Percentiles rank a stretch among this genome's conserved stretches.
Conservation (phyloP, 2,113 vertebrate genomes). For the Rhea americana region DNA sequence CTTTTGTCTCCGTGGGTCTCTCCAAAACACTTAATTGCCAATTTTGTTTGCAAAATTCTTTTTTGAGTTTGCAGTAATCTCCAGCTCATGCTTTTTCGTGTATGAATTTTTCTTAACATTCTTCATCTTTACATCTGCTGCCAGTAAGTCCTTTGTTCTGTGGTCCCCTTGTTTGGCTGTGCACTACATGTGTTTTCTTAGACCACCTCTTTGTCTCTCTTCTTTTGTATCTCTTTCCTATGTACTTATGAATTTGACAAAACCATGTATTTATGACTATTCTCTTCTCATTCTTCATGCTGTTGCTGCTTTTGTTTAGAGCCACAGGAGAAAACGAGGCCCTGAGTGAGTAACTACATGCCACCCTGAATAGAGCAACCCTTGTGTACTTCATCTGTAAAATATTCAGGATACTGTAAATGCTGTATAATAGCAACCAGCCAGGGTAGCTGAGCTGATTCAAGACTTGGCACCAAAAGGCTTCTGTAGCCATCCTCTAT, state of each 20-base stretch:
- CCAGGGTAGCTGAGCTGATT: neutral
- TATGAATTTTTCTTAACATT: neutral
- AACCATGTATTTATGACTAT: conserved; percentile 11
- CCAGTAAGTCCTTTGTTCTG: rapidly evolving
- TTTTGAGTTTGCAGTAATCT: neutral
- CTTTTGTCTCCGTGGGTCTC: neutral
- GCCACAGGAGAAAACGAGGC: conserved; percentile 34
- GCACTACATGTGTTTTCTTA: neutral
- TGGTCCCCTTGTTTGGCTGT: rapidly evolving
- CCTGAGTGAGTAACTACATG: conserved; percentile 48
- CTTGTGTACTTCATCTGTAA: conserved; percentile 25
- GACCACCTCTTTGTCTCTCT: neutral
- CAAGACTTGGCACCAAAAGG: neutral
- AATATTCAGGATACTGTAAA: conserved; percentile 51
- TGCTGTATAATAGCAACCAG: conserved; percentile 6
- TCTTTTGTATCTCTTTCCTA: neutral
- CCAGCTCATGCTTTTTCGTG: neutral
- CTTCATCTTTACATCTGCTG: neutral
- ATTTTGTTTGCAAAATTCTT: neutral
- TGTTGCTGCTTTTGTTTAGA: conserved; percentile 33
- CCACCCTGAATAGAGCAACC: conserved; percentile 14
- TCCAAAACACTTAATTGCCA: neutral
- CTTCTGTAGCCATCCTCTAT: neutral
- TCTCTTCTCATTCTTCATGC: conserved; percentile 28
- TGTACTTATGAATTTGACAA: conserved; percentile 33